phyloP scores from a whole-genome alignment of 1,140 invertebrate species.

The Leptinotarsa texana region DNA sequence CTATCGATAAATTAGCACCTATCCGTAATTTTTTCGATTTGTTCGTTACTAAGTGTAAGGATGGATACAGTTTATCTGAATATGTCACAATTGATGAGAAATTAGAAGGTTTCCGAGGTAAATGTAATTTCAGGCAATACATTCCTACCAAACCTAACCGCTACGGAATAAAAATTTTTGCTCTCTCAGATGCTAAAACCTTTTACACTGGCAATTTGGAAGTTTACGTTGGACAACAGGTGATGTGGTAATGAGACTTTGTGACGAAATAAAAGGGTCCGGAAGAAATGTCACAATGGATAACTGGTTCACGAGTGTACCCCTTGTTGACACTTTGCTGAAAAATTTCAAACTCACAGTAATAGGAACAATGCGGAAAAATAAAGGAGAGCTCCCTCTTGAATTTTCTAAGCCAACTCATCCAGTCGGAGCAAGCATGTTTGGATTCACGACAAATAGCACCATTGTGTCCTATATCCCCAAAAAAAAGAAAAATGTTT shows the following conservation, averaged over 20 bases:
- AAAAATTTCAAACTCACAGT: slow-evolving; percentile 41
- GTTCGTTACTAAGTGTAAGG: slow-evolving; percentile 50
- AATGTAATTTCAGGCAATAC: slow-evolving; percentile 55
- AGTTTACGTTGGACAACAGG: slow-evolving; percentile 43
- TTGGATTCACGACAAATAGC: slow-evolving; percentile 30
- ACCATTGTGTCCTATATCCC: slow-evolving; percentile 45
- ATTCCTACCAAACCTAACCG: slow-evolving; percentile 49
- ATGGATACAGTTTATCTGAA: slow-evolving; percentile 49
- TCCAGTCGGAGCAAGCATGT: slow-evolving; percentile 34
- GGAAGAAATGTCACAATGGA: slow-evolving; percentile 50
- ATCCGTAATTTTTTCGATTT: slow-evolving; percentile 52
- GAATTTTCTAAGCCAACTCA: slow-evolving; percentile 24
- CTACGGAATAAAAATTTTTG: slow-evolving; percentile 53
- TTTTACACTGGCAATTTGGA: slow-evolving; percentile 46
- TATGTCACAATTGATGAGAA: slow-evolving; percentile 56
- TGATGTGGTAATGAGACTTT: slow-evolving; percentile 46
- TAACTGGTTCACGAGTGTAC: slow-evolving; percentile 50
- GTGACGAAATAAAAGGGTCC: slow-evolving; percentile 41
- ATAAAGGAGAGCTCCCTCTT: slow-evolving; percentile 38
- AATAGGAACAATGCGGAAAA: slow-evolving; percentile 45
- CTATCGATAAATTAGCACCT: slow-evolving; percentile 49
- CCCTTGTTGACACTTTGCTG: slow-evolving; percentile 35
- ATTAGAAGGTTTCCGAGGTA: slow-evolving; percentile 53
- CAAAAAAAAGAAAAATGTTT: slow-evolving; percentile 45
- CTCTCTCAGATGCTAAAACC: slow-evolving; percentile 38